Conservation (phyloP, 2,797 vertebrate species). For the Microhierax caerulescens region DNA sequence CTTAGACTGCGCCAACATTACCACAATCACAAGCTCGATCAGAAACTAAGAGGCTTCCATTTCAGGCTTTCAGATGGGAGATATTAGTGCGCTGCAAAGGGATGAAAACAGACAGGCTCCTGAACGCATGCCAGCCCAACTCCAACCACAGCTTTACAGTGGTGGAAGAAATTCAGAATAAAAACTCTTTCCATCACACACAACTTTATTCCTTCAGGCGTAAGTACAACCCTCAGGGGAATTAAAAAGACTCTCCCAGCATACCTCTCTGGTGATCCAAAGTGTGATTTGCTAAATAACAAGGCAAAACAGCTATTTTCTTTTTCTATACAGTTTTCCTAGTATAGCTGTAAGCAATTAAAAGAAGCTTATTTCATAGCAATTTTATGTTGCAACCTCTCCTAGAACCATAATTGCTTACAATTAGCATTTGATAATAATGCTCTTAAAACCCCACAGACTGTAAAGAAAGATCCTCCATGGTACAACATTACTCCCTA, state of each 20-base stretch:
- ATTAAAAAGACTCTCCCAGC: background rate
- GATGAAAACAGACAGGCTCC: constrained; percentile 35
- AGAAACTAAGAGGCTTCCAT: background rate
- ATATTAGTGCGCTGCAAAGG: background rate
- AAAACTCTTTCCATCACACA: background rate
- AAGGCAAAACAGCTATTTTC: background rate
- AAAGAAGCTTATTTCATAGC: background rate
- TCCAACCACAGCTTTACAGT: background rate
- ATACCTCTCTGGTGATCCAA: background rate
- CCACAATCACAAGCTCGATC: background rate
- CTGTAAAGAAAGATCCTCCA: background rate
- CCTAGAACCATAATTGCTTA: background rate
- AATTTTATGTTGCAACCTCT: background rate
- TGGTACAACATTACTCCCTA: accelerated
- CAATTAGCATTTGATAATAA: background rate
- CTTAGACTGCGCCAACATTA: background rate
- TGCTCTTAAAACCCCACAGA: background rate
- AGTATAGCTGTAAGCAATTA: constrained; percentile 17
- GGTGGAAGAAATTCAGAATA: background rate
- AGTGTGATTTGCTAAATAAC: background rate
- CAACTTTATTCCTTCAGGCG: background rate
- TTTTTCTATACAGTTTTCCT: background rate
- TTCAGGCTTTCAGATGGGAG: constrained; percentile 46
- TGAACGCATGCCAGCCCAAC: background rate
- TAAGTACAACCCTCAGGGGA: background rate